Conservation (phyloP, 1,140 invertebrate genomes). For the Planococcus citri region DNA sequence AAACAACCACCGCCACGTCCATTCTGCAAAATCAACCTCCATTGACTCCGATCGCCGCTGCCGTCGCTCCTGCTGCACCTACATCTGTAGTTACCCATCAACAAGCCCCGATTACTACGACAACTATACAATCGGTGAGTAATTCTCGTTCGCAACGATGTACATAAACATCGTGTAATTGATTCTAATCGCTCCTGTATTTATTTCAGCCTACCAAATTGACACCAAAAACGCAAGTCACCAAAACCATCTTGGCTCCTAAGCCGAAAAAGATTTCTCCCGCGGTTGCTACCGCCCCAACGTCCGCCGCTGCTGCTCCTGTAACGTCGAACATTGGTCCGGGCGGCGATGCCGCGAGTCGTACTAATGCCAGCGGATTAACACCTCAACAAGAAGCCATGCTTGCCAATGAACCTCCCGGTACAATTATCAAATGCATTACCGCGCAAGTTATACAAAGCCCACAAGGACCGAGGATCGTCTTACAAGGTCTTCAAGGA, state of each 20-base stretch:
- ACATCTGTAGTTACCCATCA: neutral
- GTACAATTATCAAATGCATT: conserved; percentile 74
- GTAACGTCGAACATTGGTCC: too few species aligned
- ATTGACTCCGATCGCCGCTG: neutral
- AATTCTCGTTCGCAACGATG: neutral
- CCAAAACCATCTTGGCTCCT: neutral
- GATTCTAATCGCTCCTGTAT: too few species aligned
- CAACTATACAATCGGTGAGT: neutral
- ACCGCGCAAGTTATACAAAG: conserved; percentile 72
- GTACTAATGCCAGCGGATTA: neutral
- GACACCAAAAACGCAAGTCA: neutral
- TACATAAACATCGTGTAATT: neutral
- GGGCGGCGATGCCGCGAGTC: neutral
- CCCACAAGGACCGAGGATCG: conserved; percentile 64
- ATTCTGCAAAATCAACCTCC: neutral
- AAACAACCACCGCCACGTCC: neutral
- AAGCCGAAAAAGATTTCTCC: neutral
- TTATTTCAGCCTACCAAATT: neutral
- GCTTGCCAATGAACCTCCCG: conserved; percentile 59
- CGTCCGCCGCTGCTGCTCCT: too few species aligned
- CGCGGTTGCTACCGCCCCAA: too few species aligned
- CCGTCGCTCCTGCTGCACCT: too few species aligned
- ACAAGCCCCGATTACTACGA: neutral
- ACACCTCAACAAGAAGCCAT: conserved; percentile 36
- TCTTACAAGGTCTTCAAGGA: conserved; percentile 66